Base-by-base conservation (phyloP, 2,888 invertebrate genomes). In the Eretmocerus hayati region DNA sequence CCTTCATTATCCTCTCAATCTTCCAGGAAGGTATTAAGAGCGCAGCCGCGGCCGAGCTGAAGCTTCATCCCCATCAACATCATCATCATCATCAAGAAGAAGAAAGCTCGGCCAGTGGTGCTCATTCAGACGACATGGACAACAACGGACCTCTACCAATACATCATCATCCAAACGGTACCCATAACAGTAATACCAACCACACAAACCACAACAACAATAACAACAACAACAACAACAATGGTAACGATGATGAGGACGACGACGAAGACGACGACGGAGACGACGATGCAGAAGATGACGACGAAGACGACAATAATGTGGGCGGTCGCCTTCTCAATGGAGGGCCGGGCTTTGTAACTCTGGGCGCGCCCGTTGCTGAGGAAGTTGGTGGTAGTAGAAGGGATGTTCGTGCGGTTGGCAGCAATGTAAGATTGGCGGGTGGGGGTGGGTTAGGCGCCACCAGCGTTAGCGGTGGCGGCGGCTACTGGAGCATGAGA, bases 401-500 rank as follows among this genome's bases (percentile, higher is more conserved):
- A 48, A 46, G 42, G 43, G n/a, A n/a, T n/a, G n/a, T n/a, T n/a
- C n/a, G n/a, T n/a, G n/a, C n/a, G n/a, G n/a, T 50, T 40, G 47
- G 52, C 55, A 54, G 19, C 26, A 41, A 32, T 21, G 42, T 42
- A n/a, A n/a, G 22, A 19, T 56, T 42, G 39, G 50, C 39, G 46
- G 53, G 42, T 57, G 64, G 56, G 62, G 69, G 60, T 60, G 64
- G 61, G 48, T 54, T 60, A 55, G 59, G 56, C 50, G 54, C 54
- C 26, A 44, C 45, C 48, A 48, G 46, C 49, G 37, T 41, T 36
- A 59, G 61, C 59, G 65, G 67, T 64, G 78, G 79, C 67, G 79
- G 76, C 63, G 71, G 64, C 65, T 73, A 67, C 67, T 72, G 69
- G 69, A 73, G 62, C 62, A 68, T 59, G 69, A 69, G 72, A 71